phyloP scores from a whole-genome alignment of 2,113 vertebrate species.

The Mirounga angustirostris region DNA sequence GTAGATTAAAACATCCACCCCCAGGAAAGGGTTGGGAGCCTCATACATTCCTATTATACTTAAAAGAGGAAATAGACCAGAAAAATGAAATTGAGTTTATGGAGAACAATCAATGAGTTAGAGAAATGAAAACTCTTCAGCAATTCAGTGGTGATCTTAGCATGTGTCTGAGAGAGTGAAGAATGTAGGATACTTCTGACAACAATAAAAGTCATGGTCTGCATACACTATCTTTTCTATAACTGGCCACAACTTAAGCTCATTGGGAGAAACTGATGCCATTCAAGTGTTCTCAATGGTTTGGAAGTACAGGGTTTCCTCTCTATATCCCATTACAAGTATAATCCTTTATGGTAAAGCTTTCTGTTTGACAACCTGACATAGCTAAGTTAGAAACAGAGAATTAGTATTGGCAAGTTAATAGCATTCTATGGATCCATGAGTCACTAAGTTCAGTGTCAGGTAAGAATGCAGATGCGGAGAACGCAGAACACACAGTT shows the following conservation, averaged over 20 bases:
- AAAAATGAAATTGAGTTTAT: background rate
- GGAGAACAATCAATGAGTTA: background rate
- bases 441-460: background rate
- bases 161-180: background rate
- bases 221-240: background rate
- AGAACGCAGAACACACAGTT: background rate
- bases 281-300: background rate
- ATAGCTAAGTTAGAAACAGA: conserved; percentile 39
- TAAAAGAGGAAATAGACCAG: background rate
- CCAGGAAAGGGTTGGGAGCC: background rate
- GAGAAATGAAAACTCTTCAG: background rate
- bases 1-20: background rate
- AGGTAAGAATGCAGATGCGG: background rate
- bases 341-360: conserved; percentile 45
- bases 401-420: conserved; percentile 54
- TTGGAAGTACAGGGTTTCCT: background rate
- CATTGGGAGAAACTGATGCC: background rate
- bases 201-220: background rate
- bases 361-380: conserved; percentile 44
- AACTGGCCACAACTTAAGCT: background rate
- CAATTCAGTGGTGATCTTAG: background rate
- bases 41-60: background rate
- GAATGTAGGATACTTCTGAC: background rate
- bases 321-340: background rate
- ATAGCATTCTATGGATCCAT: background rate